phyloP scores from a whole-genome alignment of 2,888 invertebrate species.

The Holacanthella duospinosa region DNA sequence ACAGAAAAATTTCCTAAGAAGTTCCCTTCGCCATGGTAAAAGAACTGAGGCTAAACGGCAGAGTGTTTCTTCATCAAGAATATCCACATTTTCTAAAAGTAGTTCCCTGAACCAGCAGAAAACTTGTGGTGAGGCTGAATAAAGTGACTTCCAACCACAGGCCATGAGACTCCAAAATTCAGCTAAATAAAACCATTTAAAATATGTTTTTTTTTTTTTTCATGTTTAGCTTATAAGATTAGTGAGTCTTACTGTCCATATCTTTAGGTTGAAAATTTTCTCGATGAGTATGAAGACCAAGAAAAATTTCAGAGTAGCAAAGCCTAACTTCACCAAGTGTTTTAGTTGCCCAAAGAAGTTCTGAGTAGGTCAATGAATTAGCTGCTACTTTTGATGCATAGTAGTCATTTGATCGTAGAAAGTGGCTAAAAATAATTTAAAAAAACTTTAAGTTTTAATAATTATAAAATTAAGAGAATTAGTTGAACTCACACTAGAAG shows the following conservation, averaged over 20 bases:
- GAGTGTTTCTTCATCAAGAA: constrained; percentile 17
- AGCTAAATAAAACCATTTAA: constrained; percentile 9
- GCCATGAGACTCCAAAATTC: constrained; percentile 33
- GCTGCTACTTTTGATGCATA: constrained; percentile 27
- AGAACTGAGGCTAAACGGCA: constrained; percentile 17
- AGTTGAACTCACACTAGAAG: constrained; percentile 20
- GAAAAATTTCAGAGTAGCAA: constrained; percentile 28
- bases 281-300: constrained; percentile 18
- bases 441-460: constrained; percentile 11
- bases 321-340: constrained; percentile 20
- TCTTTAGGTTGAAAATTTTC: neutral
- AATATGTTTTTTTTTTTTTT: too few relatives aligned
- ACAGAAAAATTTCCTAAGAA: constrained; percentile 29
- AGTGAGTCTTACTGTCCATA: neutral
- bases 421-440: too few relatives aligned
- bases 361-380: constrained; percentile 24
- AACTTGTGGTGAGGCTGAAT: constrained; percentile 21
- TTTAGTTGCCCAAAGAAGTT: constrained; percentile 31
- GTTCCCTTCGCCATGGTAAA: constrained; percentile 35
- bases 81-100: constrained; percentile 16
- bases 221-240: too few relatives aligned
- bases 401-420: constrained; percentile 27
- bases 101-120: constrained; percentile 30
- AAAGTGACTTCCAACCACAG: constrained; percentile 33
- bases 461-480: too few relatives aligned